Evolutionary conservation across 2,113 vertebrate species (phyloP).

Genomic region (Hipposideros armiger): DNA sequence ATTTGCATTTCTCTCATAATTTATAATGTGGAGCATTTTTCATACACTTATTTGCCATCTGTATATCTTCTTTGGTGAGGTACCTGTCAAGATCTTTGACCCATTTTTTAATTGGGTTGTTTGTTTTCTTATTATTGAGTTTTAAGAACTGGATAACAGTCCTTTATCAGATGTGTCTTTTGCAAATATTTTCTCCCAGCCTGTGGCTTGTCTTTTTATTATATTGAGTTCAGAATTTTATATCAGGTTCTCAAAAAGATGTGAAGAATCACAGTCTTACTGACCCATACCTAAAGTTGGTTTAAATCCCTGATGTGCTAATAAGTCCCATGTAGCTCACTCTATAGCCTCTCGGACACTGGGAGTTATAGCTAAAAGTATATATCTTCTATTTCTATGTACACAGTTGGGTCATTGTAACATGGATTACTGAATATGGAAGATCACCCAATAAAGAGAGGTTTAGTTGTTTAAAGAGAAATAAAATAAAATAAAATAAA

Average conservation of each 20-base stretch:
- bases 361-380: background rate
- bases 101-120: background rate
- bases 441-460: background rate
- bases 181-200: background rate
- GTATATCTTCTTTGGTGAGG: background rate
- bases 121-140: background rate
- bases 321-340: background rate
- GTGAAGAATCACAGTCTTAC: background rate
- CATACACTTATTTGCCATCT: background rate
- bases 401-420: background rate
- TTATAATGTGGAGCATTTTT: background rate
- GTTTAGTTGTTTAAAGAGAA: background rate
- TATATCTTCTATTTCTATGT: background rate
- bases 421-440: background rate
- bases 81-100: background rate
- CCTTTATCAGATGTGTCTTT: background rate
- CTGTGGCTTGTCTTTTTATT: background rate
- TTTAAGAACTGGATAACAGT: background rate
- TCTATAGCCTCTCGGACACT: background rate
- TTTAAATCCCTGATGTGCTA: background rate
- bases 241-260: background rate
- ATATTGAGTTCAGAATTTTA: background rate
- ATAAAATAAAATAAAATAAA: constrained; percentile 34
- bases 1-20: background rate
- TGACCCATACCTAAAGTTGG: background rate